Conservation (phyloP, 2,888 invertebrate genomes). For the Drosophila trichaetosa region DNA sequence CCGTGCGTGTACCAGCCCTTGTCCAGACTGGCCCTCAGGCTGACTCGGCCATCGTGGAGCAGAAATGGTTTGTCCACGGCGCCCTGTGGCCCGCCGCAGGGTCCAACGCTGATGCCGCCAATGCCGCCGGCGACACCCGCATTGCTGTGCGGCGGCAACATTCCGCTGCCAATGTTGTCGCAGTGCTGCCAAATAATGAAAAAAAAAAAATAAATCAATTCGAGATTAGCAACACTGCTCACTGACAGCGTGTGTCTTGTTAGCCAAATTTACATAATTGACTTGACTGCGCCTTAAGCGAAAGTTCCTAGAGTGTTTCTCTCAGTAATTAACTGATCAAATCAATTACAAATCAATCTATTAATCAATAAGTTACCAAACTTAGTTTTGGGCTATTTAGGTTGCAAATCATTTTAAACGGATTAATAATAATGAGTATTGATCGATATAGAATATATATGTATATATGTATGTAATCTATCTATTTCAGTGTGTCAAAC, state of each 20-base stretch:
- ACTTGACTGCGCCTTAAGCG: not conserved
- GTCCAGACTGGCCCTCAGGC: slow-evolving; percentile 92
- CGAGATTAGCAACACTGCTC: not conserved
- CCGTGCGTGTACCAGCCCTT: slow-evolving; percentile 93
- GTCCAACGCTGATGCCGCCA: slow-evolving; percentile 68
- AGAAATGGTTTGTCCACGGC: slow-evolving; percentile 93
- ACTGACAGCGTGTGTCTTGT: not conserved
- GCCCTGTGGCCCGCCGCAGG: slow-evolving; percentile 88
- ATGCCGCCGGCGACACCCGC: slow-evolving; percentile 68
- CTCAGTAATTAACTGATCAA: not conserved
- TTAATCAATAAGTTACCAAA: not conserved
- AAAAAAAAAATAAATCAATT: not conserved
- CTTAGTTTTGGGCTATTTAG: not conserved
- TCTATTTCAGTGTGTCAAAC: not conserved
- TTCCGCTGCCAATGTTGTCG: slow-evolving; percentile 54
- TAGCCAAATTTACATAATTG: slow-evolving; percentile 14
- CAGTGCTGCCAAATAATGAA: slow-evolving; percentile 54
- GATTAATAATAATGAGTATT: not conserved
- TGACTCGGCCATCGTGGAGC: slow-evolving; percentile 92
- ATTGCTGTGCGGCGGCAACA: slow-evolving; percentile 64
- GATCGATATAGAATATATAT: not conserved
- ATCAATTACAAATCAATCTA: not conserved
- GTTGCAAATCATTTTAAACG: not conserved
- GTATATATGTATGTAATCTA: not conserved
- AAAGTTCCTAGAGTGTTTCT: not conserved